A percentile compares a stretch with the other conserved stretches of the same genome.
Evolutionary conservation across 2,888 invertebrate species (phyloP).

Genomic region (Heteropelma amictum): DNA sequence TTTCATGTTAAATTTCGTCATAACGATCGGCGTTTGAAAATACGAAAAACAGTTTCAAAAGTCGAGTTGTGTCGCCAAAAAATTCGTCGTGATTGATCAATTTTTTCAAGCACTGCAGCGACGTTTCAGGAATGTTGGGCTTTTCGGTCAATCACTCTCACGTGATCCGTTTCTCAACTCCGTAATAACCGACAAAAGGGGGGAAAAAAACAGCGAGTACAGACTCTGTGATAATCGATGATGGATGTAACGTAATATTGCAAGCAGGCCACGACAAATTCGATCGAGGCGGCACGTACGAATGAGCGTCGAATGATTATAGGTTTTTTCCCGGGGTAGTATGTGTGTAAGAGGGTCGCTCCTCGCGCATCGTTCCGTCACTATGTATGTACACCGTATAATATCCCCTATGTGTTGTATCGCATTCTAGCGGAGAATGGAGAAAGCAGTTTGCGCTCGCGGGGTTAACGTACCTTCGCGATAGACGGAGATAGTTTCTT

Average conservation of each 20-base stretch:
- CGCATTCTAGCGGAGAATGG: conserved; percentile 55
- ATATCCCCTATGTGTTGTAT: conserved; percentile 3
- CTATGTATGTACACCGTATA: not conserved
- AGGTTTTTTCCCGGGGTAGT: conserved; percentile 6
- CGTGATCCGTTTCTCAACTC: no score
- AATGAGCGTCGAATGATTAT: not conserved
- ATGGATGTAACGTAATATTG: not conserved
- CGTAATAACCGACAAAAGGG: no score
- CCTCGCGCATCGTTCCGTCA: not conserved
- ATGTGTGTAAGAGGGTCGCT: conserved; percentile 52
- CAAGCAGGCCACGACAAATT: not conserved
- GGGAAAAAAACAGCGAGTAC: no score
- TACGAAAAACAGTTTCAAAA: no score
- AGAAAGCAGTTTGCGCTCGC: conserved; percentile 68
- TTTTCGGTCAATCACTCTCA: no score
- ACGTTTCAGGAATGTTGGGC: no score
- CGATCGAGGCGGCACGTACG: not conserved
- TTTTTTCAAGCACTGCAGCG: no score
- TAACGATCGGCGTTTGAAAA: no score
- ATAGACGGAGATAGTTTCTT: conserved; percentile 55
- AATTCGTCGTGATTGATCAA: no score
- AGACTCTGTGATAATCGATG: no score
- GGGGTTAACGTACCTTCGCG: conserved; percentile 72
- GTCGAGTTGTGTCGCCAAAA: no score
- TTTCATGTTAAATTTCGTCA: no score